Percentiles rank a stretch among this genome's conserved stretches.
phyloP scores from a whole-genome alignment of 2,113 vertebrate species.

The Boleophthalmus pectinirostris region DNA sequence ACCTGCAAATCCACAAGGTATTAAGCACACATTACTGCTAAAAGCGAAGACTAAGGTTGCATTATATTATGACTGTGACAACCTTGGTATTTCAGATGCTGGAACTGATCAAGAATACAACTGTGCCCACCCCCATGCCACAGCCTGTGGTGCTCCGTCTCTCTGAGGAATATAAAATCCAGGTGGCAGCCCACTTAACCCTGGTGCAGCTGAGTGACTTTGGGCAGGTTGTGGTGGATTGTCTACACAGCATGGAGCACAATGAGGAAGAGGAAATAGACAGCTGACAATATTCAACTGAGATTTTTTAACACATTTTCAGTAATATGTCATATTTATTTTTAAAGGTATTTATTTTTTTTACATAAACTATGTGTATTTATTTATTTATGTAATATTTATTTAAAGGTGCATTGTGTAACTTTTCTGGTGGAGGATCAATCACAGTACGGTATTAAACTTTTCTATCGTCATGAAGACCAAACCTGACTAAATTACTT shows the following conservation, averaged over 20 bases:
- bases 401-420: too few species aligned
- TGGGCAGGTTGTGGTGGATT: conserved; percentile 45
- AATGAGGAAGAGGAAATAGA: conserved; percentile 22
- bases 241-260: conserved; percentile 46
- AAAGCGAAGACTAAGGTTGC: not conserved
- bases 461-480: too few species aligned
- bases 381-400: conserved; percentile 60
- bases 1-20: conserved; percentile 60
- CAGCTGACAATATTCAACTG: conserved; percentile 30
- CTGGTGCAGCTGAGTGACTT: conserved; percentile 70
- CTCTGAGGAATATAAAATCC: conserved; percentile 41
- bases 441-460: too few species aligned
- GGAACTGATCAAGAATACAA: conserved; percentile 26
- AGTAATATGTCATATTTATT: not conserved
- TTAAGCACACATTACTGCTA: not conserved
- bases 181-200: conserved; percentile 71
- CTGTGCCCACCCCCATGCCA: not conserved
- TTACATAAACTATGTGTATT: conserved; percentile 40
- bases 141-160: conserved; percentile 26
- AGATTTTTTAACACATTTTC: not conserved
- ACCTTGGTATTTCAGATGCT: conserved; percentile 54
- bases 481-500: too few species aligned
- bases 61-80: not conserved
- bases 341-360: not conserved
- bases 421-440: not conserved